Percentiles rank a stretch among this genome's conserved stretches.
Conservation (phyloP, 2,113 vertebrate species). For the Cebidichthys violaceus region DNA sequence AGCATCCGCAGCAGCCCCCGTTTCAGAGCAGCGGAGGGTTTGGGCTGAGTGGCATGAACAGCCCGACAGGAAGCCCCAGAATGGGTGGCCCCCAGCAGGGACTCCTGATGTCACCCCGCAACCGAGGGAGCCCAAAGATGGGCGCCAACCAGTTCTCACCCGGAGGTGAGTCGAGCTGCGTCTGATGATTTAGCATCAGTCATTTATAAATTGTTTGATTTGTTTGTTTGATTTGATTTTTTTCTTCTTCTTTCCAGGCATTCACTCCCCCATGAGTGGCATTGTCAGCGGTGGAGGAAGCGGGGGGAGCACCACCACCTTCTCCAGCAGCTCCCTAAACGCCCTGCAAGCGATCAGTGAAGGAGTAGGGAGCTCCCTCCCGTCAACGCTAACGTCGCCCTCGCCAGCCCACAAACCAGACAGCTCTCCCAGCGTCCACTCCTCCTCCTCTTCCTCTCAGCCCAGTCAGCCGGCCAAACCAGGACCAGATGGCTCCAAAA, state of each 20-base stretch:
- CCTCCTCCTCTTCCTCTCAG: conserved; percentile 80
- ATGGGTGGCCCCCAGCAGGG: conserved; percentile 90
- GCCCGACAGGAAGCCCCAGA: conserved; percentile 92
- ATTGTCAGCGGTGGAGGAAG: conserved; percentile 83
- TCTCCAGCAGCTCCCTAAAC: conserved; percentile 97
- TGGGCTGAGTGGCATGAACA: conserved; percentile 89
- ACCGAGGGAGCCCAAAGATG: conserved; percentile 97
- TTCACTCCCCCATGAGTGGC: conserved; percentile 94
- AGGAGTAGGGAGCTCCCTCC: conserved; percentile 94
- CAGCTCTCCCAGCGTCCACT: conserved; percentile 90
- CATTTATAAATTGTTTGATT: background rate
- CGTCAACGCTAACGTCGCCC: conserved; percentile 92
- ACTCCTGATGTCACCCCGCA: conserved; percentile 93
- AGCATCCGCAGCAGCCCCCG: conserved; percentile 86
- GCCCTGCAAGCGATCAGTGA: conserved; percentile 98
- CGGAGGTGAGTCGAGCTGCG: conserved; percentile 84
- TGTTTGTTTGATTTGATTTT: conserved; percentile 4
- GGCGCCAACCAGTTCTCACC: conserved; percentile 94
- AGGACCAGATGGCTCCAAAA: conserved; percentile 86
- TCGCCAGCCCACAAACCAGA: conserved; percentile 89
- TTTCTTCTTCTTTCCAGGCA: conserved; percentile 80
- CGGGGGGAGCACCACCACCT: conserved; percentile 83
- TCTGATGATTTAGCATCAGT: background rate
- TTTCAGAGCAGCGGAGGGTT: conserved; percentile 89
- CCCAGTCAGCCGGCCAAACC: conserved; percentile 70